phyloP scores from a whole-genome alignment of 1,140 invertebrate genomes.

The Penaeus vannamei region DNA sequence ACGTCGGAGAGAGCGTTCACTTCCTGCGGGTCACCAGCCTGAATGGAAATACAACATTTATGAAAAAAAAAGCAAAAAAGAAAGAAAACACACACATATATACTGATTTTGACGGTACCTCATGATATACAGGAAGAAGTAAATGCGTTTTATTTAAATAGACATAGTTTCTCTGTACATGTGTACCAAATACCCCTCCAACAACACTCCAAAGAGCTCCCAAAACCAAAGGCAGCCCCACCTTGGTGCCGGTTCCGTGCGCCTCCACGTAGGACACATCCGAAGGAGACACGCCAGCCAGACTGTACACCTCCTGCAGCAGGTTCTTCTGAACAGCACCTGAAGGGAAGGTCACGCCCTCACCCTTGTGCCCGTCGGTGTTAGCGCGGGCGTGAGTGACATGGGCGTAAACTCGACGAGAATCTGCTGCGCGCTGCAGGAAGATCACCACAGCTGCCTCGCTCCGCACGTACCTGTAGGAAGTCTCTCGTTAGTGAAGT shows the following conservation, averaged over 20 bases:
- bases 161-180: not conserved
- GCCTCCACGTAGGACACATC: constrained; percentile 93
- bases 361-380: constrained; percentile 90
- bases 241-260: constrained; percentile 93
- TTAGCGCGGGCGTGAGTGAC: constrained; percentile 90
- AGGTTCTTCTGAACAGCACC: constrained; percentile 89
- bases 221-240: constrained; percentile 39
- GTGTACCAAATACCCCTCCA: not conserved
- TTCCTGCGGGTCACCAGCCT: constrained; percentile 95
- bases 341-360: constrained; percentile 93
- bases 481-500: constrained; percentile 69
- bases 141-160: not conserved
- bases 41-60: constrained; percentile 68
- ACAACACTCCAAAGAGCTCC: not conserved
- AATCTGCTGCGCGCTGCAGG: constrained; percentile 83
- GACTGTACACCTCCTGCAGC: constrained; percentile 87
- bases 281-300: constrained; percentile 84
- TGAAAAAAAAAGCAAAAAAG: not conserved
- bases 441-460: constrained; percentile 88
- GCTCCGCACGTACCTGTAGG: constrained; percentile 91
- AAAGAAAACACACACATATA: not conserved
- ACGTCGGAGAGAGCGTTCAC: constrained; percentile 92
- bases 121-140: too few relatives aligned
- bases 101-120: not conserved
- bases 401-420: constrained; percentile 87